Percentiles rank a stretch among this genome's conserved stretches.
Evolutionary conservation across 64 coral and sea anemone genomes (phyloP).

Genomic region (Dendrophyllia cribrosa): DNA sequence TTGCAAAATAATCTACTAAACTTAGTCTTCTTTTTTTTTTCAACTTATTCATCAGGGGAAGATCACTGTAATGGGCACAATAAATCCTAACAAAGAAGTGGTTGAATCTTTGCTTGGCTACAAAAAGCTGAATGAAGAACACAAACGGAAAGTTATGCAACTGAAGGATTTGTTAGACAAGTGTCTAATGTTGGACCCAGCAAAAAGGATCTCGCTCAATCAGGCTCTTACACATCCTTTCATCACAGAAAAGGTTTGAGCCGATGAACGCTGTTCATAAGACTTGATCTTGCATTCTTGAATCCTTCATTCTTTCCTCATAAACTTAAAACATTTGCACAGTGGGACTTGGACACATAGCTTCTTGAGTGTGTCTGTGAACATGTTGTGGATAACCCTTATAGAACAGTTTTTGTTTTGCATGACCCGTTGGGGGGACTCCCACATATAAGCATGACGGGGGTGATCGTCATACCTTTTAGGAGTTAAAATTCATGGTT

Average conservation of each 20-base stretch:
- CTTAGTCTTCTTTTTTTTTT: background rate
- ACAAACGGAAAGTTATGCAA: conserved; percentile 92
- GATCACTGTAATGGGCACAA: conserved; percentile 87
- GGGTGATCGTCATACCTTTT: no score
- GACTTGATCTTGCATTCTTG: background rate
- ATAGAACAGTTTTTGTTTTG: no score
- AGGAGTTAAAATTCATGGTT: no score
- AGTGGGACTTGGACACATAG: no score
- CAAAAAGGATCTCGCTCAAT: conserved; percentile 90
- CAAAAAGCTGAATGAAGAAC: conserved; percentile 85
- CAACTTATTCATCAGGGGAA: conserved; percentile 73
- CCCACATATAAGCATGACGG: no score
- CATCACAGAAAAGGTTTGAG: conserved; percentile 98
- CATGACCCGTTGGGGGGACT: no score
- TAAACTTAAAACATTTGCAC: background rate
- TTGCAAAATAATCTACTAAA: no score
- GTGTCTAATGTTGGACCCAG: conserved; percentile 94
- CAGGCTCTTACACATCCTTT: conserved; percentile 99
- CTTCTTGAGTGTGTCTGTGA: no score
- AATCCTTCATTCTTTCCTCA: background rate
- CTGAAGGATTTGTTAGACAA: conserved; percentile 96
- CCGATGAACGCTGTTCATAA: conserved; percentile 43
- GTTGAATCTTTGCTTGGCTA: conserved; percentile 88
- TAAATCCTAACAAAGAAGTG: conserved; percentile 96
- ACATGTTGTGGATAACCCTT: no score